A percentile compares a stretch with the other conserved stretches of the same genome.
Conservation (phyloP, 1,140 invertebrate genomes). For the Pseudomyrmex sp. region DNA sequence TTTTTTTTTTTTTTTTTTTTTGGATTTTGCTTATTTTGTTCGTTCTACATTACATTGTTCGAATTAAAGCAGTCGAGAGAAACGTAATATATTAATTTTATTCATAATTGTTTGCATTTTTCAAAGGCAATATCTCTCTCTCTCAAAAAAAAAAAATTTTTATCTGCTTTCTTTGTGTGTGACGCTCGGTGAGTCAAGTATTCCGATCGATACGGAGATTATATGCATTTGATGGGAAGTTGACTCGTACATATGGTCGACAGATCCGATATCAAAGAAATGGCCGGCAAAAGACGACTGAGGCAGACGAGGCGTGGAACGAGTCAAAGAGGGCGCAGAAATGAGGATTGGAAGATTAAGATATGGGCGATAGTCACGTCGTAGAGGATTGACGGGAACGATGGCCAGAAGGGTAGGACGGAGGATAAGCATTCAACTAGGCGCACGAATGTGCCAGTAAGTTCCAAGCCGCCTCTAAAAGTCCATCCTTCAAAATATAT, state of each 20-base stretch:
- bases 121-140: neutral
- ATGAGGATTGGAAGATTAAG: constrained; percentile 39
- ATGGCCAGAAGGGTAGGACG: constrained; percentile 9
- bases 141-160: neutral
- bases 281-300: neutral
- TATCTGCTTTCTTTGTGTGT: neutral
- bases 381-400: constrained; percentile 20
- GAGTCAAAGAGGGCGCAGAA: neutral
- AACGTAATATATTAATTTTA: constrained; percentile 11
- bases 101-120: neutral
- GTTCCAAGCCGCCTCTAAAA: constrained; percentile 22
- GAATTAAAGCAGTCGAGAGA: neutral
- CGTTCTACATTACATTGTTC: neutral
- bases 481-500: constrained; percentile 22
- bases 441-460: neutral
- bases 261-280: constrained; percentile 21
- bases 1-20: too few relatives aligned
- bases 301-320: constrained; percentile 20
- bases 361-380: neutral
- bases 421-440: constrained; percentile 18
- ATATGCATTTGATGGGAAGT: neutral
- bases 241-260: neutral
- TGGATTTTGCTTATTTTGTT: neutral
- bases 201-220: neutral
- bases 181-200: neutral